phyloP scores from a whole-genome alignment of 1,140 invertebrate genomes.

The Meloidogyne hapla region DNA sequence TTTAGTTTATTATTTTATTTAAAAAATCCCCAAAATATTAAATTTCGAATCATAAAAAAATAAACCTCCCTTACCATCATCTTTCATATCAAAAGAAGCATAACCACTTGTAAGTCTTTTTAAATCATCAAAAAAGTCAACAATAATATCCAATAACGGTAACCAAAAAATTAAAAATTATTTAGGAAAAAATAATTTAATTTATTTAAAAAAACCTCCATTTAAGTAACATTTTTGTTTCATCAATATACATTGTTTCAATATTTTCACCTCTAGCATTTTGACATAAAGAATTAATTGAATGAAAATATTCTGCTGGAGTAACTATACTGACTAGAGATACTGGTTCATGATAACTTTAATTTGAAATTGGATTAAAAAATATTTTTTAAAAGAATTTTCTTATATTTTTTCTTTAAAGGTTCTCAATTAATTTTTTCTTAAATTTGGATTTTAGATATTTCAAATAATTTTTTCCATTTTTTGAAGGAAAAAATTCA shows the following conservation, averaged over 20 bases:
- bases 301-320: conserved; percentile 64
- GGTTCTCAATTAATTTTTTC: not conserved
- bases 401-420: not conserved
- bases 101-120: conserved; percentile 77
- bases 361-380: too few relatives aligned
- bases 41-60: conserved; percentile 65
- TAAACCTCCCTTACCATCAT: conserved; percentile 77
- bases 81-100: conserved; percentile 96
- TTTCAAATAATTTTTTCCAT: too few relatives aligned
- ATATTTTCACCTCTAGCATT: conserved; percentile 78
- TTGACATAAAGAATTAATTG: conserved; percentile 66
- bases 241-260: conserved; percentile 77
- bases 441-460: too few relatives aligned
- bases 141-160: conserved; percentile 85
- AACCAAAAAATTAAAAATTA: conserved; percentile 66
- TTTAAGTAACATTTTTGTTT: conserved; percentile 77
- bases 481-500: too few relatives aligned
- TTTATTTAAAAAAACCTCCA: conserved; percentile 68
- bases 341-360: conserved; percentile 76
- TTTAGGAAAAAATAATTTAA: not conserved
- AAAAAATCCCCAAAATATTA: too few relatives aligned
- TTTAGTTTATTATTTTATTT: too few relatives aligned
- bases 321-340: conserved; percentile 83
- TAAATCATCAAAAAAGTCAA: conserved; percentile 89
- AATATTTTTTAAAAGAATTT: conserved; percentile 27